phyloP scores from a whole-genome alignment of 2,797 vertebrate genomes.

The Centropyge bicolor region DNA sequence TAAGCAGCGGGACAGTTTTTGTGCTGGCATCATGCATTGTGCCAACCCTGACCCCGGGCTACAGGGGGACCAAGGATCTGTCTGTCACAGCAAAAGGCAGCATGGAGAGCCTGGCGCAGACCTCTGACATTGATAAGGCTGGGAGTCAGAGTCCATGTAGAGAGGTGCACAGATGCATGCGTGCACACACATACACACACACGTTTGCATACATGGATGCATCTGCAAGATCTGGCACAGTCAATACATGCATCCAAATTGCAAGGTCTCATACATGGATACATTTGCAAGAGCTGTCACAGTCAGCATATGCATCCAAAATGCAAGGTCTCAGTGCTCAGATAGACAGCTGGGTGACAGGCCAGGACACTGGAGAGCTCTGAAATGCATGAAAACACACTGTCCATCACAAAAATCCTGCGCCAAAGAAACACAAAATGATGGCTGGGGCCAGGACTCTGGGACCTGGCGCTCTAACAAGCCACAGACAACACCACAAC shows the following conservation, averaged over 20 bases:
- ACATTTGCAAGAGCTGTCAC: constrained; percentile 54
- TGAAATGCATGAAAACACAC: constrained; percentile 59
- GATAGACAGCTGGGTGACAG: constrained; percentile 59
- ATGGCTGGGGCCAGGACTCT: constrained; percentile 55
- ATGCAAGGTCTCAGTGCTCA: constrained; percentile 46
- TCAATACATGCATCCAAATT: constrained; percentile 10
- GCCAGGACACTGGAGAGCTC: constrained; percentile 71
- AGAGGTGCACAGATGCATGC: constrained; percentile 38
- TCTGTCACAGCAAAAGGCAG: constrained; percentile 75
- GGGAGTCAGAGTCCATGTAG: constrained; percentile 72
- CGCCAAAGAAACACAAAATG: constrained; percentile 51
- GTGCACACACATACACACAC: neutral
- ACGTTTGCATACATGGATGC: neutral
- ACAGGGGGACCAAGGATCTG: constrained; percentile 68
- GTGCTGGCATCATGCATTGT: constrained; percentile 57
- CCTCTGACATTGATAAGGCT: constrained; percentile 81
- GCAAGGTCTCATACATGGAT: constrained; percentile 27
- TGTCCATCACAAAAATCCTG: constrained; percentile 63
- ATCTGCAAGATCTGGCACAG: constrained; percentile 57
- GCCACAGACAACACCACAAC: constrained; percentile 63
- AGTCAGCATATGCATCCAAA: constrained; percentile 53
- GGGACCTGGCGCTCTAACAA: constrained; percentile 55
- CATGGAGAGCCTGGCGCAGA: constrained; percentile 78
- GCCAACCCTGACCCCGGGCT: constrained; percentile 77
- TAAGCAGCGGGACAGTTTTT: constrained; percentile 59